A percentile compares a stretch with the other conserved stretches of the same genome.
phyloP scores from a whole-genome alignment of 2,888 invertebrate genomes.

The Anorthoa munda region DNA sequence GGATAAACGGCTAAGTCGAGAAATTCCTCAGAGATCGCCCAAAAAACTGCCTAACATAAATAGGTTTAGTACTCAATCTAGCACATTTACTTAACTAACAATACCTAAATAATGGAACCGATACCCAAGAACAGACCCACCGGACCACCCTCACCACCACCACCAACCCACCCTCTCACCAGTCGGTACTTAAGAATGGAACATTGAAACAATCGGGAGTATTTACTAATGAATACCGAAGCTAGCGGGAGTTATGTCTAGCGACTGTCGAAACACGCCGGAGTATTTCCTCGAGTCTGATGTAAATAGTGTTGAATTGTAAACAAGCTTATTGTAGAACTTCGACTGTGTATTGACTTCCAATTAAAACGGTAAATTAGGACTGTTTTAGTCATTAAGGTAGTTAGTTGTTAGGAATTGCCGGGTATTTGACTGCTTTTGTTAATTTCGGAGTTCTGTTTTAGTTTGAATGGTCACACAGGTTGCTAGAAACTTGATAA shows the following conservation, averaged over 20 bases:
- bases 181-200: conserved; percentile 2
- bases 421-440: not conserved
- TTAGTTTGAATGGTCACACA: not conserved
- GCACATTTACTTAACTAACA: not conserved
- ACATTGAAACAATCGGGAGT: not conserved
- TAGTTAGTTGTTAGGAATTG: not conserved
- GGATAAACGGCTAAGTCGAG: not conserved
- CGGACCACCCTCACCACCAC: too few species aligned
- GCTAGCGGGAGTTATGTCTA: not conserved
- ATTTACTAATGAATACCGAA: conserved; percentile 1
- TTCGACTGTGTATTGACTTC: conserved; percentile 18
- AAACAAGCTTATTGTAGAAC: conserved; percentile 32
- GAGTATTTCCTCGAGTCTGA: conserved; percentile 25
- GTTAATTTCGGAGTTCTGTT: not conserved
- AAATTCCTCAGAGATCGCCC: not conserved
- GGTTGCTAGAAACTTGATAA: not conserved
- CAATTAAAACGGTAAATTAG: conserved; percentile 36
- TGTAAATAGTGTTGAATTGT: conserved; percentile 18
- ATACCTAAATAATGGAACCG: not conserved
- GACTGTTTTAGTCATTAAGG: not conserved
- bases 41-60: not conserved
- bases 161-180: not conserved
- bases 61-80: not conserved
- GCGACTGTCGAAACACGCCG: conserved; percentile 7
- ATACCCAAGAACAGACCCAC: too few species aligned